Conservation (phyloP, 1,140 invertebrate species). For the Anagrus nilaparvatae region DNA sequence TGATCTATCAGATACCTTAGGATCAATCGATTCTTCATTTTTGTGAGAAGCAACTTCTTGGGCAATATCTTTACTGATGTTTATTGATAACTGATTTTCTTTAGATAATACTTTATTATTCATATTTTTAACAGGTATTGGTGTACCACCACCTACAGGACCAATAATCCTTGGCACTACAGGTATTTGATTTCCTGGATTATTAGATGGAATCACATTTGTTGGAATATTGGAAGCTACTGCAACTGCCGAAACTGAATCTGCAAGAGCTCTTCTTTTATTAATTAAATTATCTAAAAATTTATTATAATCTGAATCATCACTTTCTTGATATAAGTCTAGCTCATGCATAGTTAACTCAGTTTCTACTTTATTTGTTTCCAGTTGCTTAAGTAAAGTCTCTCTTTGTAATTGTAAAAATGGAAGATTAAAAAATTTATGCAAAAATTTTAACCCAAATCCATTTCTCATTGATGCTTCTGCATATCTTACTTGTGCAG, state of each 20-base stretch:
- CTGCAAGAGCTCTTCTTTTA: constrained; percentile 58
- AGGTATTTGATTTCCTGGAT: constrained; percentile 18
- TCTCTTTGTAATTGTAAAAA: constrained; percentile 87
- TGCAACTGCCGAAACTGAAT: constrained; percentile 41
- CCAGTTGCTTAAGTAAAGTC: constrained; percentile 76
- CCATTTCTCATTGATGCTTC: constrained; percentile 95
- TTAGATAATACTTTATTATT: constrained; percentile 26
- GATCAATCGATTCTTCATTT: constrained; percentile 20
- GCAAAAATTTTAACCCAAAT: constrained; percentile 85
- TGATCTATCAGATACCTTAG: constrained; percentile 33
- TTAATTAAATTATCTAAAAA: constrained; percentile 67
- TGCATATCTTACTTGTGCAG: constrained; percentile 63
- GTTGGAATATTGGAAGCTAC: constrained; percentile 32
- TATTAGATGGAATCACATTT: constrained; percentile 26
- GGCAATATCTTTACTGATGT: neutral
- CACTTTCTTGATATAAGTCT: constrained; percentile 67
- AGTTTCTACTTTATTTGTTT: constrained; percentile 79
- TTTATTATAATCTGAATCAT: constrained; percentile 82
- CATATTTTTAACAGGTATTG: constrained; percentile 36
- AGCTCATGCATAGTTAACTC: constrained; percentile 74
- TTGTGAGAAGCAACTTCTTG: constrained; percentile 13
- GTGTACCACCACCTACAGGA: constrained; percentile 39
- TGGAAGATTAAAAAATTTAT: constrained; percentile 95
- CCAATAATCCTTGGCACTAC: constrained; percentile 30
- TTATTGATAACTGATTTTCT: constrained; percentile 3